Base-by-base conservation (phyloP, 2,113 vertebrate species). In the Bos indicus region DNA sequence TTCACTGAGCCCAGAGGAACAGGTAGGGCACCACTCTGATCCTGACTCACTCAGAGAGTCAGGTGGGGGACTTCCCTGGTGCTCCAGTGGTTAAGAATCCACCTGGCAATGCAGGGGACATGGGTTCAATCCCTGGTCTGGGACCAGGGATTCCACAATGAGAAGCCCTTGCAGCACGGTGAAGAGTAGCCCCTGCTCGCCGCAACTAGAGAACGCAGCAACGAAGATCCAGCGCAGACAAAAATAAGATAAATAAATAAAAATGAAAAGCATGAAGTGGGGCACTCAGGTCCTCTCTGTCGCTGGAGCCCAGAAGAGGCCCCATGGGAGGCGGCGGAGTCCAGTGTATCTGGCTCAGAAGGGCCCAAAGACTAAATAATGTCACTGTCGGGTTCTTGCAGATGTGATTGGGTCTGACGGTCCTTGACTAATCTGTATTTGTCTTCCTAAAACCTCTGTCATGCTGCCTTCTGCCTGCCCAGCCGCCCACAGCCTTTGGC, bases 391-490 rank as follows among this genome's bases (percentile, higher is more conserved):
- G 89, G 84, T 40, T 89, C 89, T 17, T 85, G 82, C 95, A 95
- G 95, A 95, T 67, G 89, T 95, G 36, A 93, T 71, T 54, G 57
- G 92, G 30, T 64, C 94, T 96, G 95, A 97, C 89, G 30, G 92
- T 48, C 71, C 92, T 88, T 86, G 87, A 92, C 96, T 98, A 87
- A 97, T 97, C 90, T 62, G 84, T 48, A 62, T 82, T 83, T 92
- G 51, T 88, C 91, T 89, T 88, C 78, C 91, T 95, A 64, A 62
- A 89, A 89, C 51, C 74, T 92, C 81, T 71, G 91, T 93, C 96
- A 52, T 2, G 40, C 93, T 90, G 33, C 54, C 74, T 54, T 67
- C 62, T 84, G 83, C 84, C 57, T 60, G 40, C 59, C 56, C 28
- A 46, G 54, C 48, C 26, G 16, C 36, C 43, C n/a, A 82, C 46